These are phyloP conservation scores for Heliocidaris tuberculata DNA, from an alignment of 35 echinoderm and acorn worm species.

Conservation along the genomic window DNA sequence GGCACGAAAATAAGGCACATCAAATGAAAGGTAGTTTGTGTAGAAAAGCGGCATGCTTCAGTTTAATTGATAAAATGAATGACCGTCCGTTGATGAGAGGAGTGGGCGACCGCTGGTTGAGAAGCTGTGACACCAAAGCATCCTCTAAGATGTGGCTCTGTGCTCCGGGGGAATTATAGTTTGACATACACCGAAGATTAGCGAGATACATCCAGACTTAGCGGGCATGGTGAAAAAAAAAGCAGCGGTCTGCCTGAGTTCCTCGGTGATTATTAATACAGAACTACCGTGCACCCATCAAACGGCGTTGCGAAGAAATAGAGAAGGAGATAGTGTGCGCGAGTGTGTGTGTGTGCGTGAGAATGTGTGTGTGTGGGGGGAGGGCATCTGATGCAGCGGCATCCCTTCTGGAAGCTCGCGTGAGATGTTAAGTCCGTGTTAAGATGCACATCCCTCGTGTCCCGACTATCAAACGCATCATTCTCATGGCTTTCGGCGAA, in stretches of 20 bases:
- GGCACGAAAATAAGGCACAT: not conserved
- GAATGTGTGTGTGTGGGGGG: no score
- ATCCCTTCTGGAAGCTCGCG: not conserved
- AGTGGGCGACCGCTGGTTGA: not conserved
- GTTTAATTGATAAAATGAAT: slow-evolving; percentile 4
- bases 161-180: not conserved
- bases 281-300: not conserved
- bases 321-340: not conserved
- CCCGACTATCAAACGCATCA: not conserved
- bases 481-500: not conserved
- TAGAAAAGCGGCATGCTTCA: not conserved
- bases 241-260: not conserved
- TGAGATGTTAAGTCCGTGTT: not conserved
- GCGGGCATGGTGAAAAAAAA: not conserved
- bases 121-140: not conserved
- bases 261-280: not conserved
- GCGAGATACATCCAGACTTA: not conserved
- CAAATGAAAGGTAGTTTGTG: not conserved
- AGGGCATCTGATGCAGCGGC: not conserved
- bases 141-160: not conserved
- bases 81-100: not conserved
- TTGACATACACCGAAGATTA: not conserved
- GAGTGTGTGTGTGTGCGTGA: not conserved
- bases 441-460: not conserved
- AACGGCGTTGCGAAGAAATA: not conserved